Evolutionary conservation across 2,888 invertebrate genomes (phyloP), one percentile per base, ranked within the genome.

Genomic region (Charanyca ferruginea): DNA sequence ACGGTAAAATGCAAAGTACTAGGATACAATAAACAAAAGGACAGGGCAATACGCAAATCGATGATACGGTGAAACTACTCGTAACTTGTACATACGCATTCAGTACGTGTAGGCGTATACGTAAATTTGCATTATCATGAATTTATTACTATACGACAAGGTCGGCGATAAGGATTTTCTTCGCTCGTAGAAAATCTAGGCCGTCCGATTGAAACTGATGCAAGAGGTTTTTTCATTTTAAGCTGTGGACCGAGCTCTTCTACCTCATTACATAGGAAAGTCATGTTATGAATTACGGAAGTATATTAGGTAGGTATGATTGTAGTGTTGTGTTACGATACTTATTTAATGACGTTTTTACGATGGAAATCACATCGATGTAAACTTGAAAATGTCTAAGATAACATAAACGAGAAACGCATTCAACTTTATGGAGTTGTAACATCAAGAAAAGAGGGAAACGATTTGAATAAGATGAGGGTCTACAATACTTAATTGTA

Each of bases 141-240:
- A 73, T 75, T 75, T 75, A 75, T 79, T 74, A 76, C 75, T 68
- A 78, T 58, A 74, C 69, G 74, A 79, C 75, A 73, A 76, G 75
- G 75, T 73, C 74, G 63, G 41, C 62, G 75, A 76, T 76, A 76
- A 76, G 75, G 18, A 68, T 76, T 76, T 76, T 79, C 74, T 79
- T 68, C 57, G 69, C 75, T 60, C 79, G 53, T 68, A 79, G 60
- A 79, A 76, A 76, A 79, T 74, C 51, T 76, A 76, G 79, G 69
- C 79, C 75, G 74, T 45, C 44, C 49, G 51, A 68, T 58, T 74
- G 79, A 74, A 68, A 57, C 28, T 52, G 54, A 53, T 25, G 79
- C 32, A 42, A 45, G 20, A 52, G 54, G 44, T 55, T 78, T 59
- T 38, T 66, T 55, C 41, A n/a, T 47, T 28, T 48, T 51, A 41